These are phyloP conservation scores for Lucilia cuprina DNA, from an alignment of 1,140 invertebrate genomes.

Conservation along the genomic window DNA sequence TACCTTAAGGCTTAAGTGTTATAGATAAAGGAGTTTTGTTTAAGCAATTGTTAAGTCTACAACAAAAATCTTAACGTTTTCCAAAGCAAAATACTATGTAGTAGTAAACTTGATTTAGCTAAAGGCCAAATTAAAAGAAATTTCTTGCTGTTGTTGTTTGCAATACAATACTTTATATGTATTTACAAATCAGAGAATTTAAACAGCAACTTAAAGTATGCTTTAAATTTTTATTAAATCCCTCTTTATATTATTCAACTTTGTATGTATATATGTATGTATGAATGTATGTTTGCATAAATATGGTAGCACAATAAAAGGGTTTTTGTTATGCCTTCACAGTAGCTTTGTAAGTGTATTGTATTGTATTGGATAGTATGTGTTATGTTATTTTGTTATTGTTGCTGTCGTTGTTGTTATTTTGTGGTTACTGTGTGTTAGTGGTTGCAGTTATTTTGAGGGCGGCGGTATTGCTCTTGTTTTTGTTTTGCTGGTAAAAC, in stretches of 20 bases:
- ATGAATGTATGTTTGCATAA: neutral
- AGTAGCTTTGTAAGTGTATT: neutral
- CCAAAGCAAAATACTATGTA: neutral
- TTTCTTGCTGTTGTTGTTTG: no score
- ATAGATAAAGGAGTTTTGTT: slow-evolving; percentile 15
- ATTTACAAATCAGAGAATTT: no score
- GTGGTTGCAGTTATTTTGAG: slow-evolving; percentile 13
- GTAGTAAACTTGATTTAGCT: neutral
- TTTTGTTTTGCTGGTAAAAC: slow-evolving; percentile 9
- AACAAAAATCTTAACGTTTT: neutral
- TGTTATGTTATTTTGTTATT: neutral
- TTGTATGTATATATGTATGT: neutral
- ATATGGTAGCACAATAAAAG: neutral
- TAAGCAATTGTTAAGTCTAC: neutral
- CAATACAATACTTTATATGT: no score
- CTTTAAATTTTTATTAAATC: slow-evolving; percentile 18
- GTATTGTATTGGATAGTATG: no score
- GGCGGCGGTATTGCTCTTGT: neutral
- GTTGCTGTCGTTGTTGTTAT: slow-evolving; percentile 5
- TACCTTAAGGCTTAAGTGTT: slow-evolving; percentile 14
- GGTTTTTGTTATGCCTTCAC: neutral
- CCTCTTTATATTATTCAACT: neutral
- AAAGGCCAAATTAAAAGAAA: neutral
- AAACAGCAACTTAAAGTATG: neutral
- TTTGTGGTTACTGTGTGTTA: slow-evolving; percentile 13